Evolutionary conservation across 2,888 invertebrate genomes (phyloP), one percentile per base, ranked within the genome.

Genomic region (Drosophila eohydei): DNA sequence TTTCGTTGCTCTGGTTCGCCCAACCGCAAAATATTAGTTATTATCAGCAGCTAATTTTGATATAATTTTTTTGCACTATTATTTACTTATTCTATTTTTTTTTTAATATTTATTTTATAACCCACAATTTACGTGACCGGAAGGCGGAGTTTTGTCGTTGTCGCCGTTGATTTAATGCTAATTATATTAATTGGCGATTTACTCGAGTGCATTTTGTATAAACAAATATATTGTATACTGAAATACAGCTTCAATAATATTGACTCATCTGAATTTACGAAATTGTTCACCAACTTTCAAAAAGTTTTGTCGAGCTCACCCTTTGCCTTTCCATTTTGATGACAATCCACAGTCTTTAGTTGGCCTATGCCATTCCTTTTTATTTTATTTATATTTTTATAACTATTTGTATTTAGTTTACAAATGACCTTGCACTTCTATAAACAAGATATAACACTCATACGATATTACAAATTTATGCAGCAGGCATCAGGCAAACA

Each of bases 381-480:
- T 8, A 14, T 3, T 16, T 26, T 21, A 12, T 38, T 12, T 40
- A 48, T 66, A 36, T 30, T 38, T 36, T 30, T 32, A 21, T 68
- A 46, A 63, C 2, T 48, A 51, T 21, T 21, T 28, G 32, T n/a
- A 38, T 60, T 32, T 16, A 50, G 62, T 40, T 38, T 36, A 36
- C 16, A 40, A 66, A 58, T 58, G 74, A 74, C 80, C 85, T 85
- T 67, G 61, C 26, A 57, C 58, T 30, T 56, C 38, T 63, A 64
- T 60, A 55, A 64, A 52, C 76, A 71, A 75, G 68, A 55, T 56
- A 79, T 74, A 81, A 67, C 70, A 83, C 74, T 60, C 69, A 66
- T 55, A 58, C 57, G 44, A 76, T 82, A 64, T 71, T 71, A 71
- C 72, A 79, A 88, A 88, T 88, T 86, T 86, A 84, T 88, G 83